Percentiles rank a stretch among this genome's conserved stretches.
Conservation (phyloP, 1,140 invertebrate species). For the Periplaneta americana region DNA sequence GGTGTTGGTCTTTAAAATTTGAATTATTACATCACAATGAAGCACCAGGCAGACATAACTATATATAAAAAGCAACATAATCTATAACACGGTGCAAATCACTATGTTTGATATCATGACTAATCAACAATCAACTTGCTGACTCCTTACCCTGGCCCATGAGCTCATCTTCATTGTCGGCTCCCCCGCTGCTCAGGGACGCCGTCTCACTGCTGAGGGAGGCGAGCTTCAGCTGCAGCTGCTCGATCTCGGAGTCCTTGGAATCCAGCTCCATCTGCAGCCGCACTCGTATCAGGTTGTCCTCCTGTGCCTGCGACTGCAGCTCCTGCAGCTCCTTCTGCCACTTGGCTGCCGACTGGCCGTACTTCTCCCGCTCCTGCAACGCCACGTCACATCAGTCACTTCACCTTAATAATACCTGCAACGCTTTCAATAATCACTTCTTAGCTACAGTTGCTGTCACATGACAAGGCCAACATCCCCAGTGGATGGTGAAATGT, state of each 20-base stretch:
- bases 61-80: too few species aligned
- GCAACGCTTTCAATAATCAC: too few species aligned
- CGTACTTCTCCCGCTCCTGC: slow-evolving; percentile 86
- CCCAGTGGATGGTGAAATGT: too few species aligned
- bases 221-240: slow-evolving; percentile 75
- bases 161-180: slow-evolving; percentile 69
- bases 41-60: too few species aligned
- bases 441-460: too few species aligned
- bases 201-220: slow-evolving; percentile 78
- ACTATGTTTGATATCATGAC: not conserved
- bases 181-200: slow-evolving; percentile 84
- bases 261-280: slow-evolving; percentile 94
- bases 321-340: slow-evolving; percentile 84
- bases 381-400: too few species aligned
- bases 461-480: too few species aligned
- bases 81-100: too few species aligned
- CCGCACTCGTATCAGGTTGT: slow-evolving; percentile 62
- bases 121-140: not conserved
- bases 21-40: too few species aligned
- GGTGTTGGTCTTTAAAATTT: too few species aligned
- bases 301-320: slow-evolving; percentile 59
- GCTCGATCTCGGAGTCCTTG: slow-evolving; percentile 94
- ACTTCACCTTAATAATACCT: too few species aligned
- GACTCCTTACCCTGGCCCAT: slow-evolving; percentile 1
- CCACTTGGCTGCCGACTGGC: slow-evolving; percentile 75